Conservation (phyloP, 2,888 invertebrate species). For the Malacosoma neustria region DNA sequence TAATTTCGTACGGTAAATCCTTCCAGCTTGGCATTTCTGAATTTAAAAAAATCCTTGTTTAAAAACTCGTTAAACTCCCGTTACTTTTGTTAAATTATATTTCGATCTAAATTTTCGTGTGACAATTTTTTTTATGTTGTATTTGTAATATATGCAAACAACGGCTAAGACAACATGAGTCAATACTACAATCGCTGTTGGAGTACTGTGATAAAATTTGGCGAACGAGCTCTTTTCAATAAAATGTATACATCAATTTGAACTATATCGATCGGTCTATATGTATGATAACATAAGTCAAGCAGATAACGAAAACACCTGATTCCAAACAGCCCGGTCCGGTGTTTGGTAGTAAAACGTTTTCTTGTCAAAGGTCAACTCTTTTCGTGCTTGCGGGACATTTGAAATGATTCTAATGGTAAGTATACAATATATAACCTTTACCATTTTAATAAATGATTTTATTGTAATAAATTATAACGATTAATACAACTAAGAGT, state of each 20-base stretch:
- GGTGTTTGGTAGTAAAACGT: background rate
- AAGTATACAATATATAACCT: too few relatives aligned
- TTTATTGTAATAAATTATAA: too few relatives aligned
- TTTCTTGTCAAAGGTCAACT: background rate
- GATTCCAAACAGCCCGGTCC: background rate
- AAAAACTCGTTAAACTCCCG: too few relatives aligned
- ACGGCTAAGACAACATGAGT: background rate
- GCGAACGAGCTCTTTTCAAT: background rate
- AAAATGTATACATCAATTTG: background rate
- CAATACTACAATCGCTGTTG: background rate
- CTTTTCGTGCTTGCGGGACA: background rate
- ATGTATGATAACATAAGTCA: background rate
- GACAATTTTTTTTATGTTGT: too few relatives aligned
- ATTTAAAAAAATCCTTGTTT: too few relatives aligned
- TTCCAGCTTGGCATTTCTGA: constrained; percentile 49
- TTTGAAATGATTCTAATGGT: too few relatives aligned
- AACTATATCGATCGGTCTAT: background rate
- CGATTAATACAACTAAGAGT: too few relatives aligned
- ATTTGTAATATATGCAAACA: too few relatives aligned
- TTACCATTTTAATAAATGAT: too few relatives aligned
- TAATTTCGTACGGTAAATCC: constrained; percentile 49
- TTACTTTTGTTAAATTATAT: too few relatives aligned
- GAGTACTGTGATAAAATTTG: background rate
- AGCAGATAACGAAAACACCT: background rate
- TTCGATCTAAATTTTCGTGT: too few relatives aligned